These are phyloP conservation scores for Drosophila rufa DNA, from an alignment of 1,140 invertebrate genomes.

Conservation along the genomic window DNA sequence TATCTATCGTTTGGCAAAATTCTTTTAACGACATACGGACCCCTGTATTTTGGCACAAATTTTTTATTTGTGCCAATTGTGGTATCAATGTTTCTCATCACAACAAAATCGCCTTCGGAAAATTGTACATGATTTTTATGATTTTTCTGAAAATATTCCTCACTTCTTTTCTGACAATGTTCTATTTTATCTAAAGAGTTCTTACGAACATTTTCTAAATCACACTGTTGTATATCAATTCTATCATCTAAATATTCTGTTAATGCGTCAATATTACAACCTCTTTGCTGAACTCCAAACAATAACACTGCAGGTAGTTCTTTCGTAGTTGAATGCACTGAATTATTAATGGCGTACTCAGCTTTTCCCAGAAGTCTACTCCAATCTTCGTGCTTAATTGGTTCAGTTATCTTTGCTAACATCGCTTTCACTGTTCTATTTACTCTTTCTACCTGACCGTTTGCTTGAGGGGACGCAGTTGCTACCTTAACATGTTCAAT, in stretches of 20 bases:
- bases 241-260: too few species aligned
- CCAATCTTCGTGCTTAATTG: constrained; percentile 1
- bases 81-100: constrained; percentile 1
- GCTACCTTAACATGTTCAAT: too few species aligned
- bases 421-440: too few species aligned
- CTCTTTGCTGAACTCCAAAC: neutral
- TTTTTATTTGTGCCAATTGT: neutral
- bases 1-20: too few species aligned
- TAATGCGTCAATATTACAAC: too few species aligned
- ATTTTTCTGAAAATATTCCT: neutral
- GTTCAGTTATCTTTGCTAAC: too few species aligned
- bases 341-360: neutral
- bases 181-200: neutral
- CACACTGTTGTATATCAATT: too few species aligned
- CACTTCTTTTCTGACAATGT: neutral
- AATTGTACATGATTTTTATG: too few species aligned
- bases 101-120: neutral
- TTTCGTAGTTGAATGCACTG: neutral
- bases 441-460: neutral
- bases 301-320: neutral
- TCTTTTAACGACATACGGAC: too few species aligned
- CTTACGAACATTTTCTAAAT: too few species aligned
- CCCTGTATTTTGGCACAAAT: too few species aligned
- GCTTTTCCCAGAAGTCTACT: neutral
- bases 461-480: too few species aligned